These are phyloP conservation scores for Pipistrellus nathusii DNA, from an alignment of 2,797 vertebrate species.

Conservation along the genomic window DNA sequence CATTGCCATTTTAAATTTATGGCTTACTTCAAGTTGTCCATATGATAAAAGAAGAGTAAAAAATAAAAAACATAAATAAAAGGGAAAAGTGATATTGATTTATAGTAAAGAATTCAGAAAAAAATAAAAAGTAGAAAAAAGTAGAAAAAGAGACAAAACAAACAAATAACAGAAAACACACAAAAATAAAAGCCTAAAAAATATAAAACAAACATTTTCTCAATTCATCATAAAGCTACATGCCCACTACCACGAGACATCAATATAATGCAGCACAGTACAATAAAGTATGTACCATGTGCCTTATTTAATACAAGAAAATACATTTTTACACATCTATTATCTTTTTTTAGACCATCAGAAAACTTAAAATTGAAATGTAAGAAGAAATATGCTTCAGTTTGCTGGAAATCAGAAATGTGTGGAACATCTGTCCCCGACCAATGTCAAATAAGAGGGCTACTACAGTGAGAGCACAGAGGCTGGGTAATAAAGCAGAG, in stretches of 20 bases:
- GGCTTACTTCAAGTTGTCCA: not conserved
- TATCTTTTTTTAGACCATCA: not conserved
- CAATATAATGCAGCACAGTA: not conserved
- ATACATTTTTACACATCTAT: not conserved
- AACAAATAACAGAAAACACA: not conserved
- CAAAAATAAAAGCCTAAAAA: not conserved
- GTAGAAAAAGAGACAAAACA: not conserved
- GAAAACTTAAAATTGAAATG: slow-evolving; percentile 8
- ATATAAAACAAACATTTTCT: slow-evolving; percentile 33
- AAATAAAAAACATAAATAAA: not conserved
- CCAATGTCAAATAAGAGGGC: not conserved
- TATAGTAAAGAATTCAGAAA: slow-evolving; percentile 37
- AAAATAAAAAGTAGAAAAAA: not conserved
- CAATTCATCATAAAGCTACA: not conserved
- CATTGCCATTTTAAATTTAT: not conserved
- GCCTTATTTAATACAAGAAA: not conserved
- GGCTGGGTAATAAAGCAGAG: not conserved
- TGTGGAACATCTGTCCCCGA: not conserved
- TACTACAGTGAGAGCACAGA: not conserved
- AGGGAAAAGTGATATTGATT: slow-evolving; percentile 1
- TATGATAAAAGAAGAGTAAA: slow-evolving; percentile 5
- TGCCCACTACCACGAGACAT: not conserved
- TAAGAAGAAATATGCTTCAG: not conserved
- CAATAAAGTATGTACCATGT: not conserved
- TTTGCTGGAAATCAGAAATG: not conserved